Evolutionary conservation across 2,113 vertebrate species (phyloP).

Genomic region (Acanthochromis polyacanthus): DNA sequence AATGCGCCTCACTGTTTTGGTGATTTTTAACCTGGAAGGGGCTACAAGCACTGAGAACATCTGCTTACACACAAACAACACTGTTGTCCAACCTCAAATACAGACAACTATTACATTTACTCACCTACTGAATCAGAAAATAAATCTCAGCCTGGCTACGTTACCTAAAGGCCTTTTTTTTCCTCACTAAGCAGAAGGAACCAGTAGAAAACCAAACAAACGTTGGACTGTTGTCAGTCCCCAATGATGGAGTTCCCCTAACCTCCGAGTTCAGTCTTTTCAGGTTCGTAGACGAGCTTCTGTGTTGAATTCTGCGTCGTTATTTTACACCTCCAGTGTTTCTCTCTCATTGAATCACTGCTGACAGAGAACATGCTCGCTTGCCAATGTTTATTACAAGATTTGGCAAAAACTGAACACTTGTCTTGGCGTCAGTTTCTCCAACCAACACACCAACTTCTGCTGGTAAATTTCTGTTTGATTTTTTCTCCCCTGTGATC

Average conservation of each 20-base stretch:
- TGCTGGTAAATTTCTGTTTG: slow-evolving; percentile 21
- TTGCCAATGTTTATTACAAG: slow-evolving; percentile 47
- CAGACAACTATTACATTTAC: neutral
- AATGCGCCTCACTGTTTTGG: too few relatives aligned
- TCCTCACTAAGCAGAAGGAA: slow-evolving; percentile 6
- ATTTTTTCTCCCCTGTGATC: neutral
- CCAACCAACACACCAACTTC: slow-evolving; percentile 28
- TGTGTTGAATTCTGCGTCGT: slow-evolving; percentile 6
- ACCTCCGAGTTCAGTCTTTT: slow-evolving; percentile 14
- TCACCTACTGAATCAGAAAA: neutral
- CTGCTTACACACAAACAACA: neutral
- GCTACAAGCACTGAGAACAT: neutral
- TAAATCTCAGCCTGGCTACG: neutral
- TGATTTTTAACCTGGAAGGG: neutral
- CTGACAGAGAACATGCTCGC: slow-evolving; percentile 29
- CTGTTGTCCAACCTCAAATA: neutral
- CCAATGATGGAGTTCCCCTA: slow-evolving; percentile 5
- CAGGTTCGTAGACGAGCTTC: slow-evolving; percentile 19
- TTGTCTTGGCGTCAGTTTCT: slow-evolving; percentile 38
- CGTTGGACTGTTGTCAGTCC: slow-evolving; percentile 2
- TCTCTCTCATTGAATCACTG: slow-evolving; percentile 30
- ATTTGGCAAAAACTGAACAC: slow-evolving; percentile 38
- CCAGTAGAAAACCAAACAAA: slow-evolving; percentile 1
- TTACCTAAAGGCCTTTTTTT: neutral
- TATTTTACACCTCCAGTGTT: slow-evolving; percentile 39